phyloP scores from a whole-genome alignment of 1,140 invertebrate species.

The Macrosteles quadrilineatus region DNA sequence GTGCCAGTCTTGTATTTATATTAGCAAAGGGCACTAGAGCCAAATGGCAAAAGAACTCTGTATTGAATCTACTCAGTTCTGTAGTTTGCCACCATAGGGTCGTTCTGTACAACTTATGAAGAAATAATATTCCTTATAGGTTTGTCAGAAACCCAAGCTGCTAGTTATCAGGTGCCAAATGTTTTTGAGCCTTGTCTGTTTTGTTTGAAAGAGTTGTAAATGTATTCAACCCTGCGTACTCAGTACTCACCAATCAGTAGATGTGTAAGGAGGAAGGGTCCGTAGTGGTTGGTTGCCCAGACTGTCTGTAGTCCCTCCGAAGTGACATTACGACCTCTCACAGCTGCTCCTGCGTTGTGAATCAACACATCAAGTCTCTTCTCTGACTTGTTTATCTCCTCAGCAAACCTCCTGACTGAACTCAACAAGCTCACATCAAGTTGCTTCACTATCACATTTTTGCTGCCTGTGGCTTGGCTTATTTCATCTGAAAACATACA shows the following conservation, averaged over 20 bases:
- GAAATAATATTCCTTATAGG: too few species aligned
- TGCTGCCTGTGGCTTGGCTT: conserved; percentile 58
- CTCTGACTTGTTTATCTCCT: conserved; percentile 66
- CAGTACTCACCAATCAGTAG: conserved; percentile 62
- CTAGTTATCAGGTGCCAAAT: too few species aligned
- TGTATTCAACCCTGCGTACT: too few species aligned
- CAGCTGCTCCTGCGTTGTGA: conserved; percentile 78
- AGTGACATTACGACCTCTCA: conserved; percentile 60
- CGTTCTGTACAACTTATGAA: too few species aligned
- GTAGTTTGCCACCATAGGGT: too few species aligned
- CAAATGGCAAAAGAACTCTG: too few species aligned
- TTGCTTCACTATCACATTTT: conserved; percentile 61
- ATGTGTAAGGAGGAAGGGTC: conserved; percentile 80
- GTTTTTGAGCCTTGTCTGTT: too few species aligned
- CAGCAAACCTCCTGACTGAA: conserved; percentile 71
- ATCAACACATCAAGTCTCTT: conserved; percentile 73
- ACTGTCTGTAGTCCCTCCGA: conserved; percentile 82
- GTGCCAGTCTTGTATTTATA: too few species aligned
- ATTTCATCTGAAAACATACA: not conserved
- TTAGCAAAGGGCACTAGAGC: too few species aligned
- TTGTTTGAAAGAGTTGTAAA: too few species aligned
- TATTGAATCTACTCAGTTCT: too few species aligned
- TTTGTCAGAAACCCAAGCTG: too few species aligned
- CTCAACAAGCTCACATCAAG: conserved; percentile 70
- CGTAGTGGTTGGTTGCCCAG: conserved; percentile 89